Evolutionary conservation across 1,140 invertebrate genomes (phyloP), one percentile per base, ranked within the genome.

Genomic region (Papilio glaucus): DNA sequence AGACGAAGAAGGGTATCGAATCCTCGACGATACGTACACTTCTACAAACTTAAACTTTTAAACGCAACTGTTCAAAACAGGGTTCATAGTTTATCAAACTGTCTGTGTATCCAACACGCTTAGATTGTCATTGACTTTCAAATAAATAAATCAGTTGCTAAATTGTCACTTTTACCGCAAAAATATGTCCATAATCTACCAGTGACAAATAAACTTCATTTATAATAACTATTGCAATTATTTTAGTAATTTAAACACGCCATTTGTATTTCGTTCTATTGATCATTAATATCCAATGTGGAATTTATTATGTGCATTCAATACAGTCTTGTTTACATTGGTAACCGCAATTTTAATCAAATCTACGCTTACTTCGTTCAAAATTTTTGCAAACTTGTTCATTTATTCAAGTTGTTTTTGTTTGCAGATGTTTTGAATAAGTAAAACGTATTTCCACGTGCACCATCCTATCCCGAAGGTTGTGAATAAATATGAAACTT

Each of bases 361-460:
- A 21, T 63, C 5, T 15, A 42, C 10, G 9, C 10, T 41, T 65
- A 21, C 21, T 21, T 61, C 26, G 26, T 61, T 18, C 13, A 26
- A 26, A 61, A 61, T 61, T 61, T n/a, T 61, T 61, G 21, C 12
- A 61, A 61, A 61, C 57, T 26, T 33, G 57, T 61, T 61, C 26
- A 61, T 61, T 61, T 61, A 61, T 61, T 61, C 57, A 61, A 61
- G 57, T 61, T 61, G 57, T 61, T 61, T 57, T 61, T 61, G 57
- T 61, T 61, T 61, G 57, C 26, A 24, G 18, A n/a, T 26, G 18
- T 61, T 61, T n/a, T 29, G 57, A 29, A 33, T 61, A 61, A 61
- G 29, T 33, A 33, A 61, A 61, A 61, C 13, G 26, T 13, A 33
- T 61, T 61, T 61, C 26, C 57, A 26, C 57, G 10, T 61, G 24